These are phyloP conservation scores for Plectropomus leopardus DNA, from an alignment of 2,113 vertebrate species.

Conservation along the genomic window DNA sequence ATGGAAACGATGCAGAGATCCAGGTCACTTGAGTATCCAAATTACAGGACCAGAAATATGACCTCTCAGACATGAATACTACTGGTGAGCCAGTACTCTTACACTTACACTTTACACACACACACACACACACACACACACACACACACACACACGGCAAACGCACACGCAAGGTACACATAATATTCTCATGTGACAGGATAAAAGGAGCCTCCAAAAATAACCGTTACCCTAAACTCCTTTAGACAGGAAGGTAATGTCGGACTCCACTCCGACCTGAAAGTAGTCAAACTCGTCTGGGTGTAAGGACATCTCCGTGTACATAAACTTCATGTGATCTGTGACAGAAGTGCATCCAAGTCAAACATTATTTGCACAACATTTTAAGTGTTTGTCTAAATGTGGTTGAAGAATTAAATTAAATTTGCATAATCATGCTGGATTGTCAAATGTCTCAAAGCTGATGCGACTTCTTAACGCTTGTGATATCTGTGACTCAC, in stretches of 20 bases:
- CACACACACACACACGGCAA: background rate
- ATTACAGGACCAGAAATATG: slow-evolving; percentile 60
- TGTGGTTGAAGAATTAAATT: background rate
- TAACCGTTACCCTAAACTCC: slow-evolving; percentile 91
- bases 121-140: slow-evolving; percentile 20
- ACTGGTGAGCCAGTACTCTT: background rate
- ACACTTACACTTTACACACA: slow-evolving; percentile 7
- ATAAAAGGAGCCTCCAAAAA: slow-evolving; percentile 51
- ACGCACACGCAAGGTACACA: slow-evolving; percentile 2
- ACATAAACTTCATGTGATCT: slow-evolving; percentile 87
- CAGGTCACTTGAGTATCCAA: slow-evolving; percentile 21
- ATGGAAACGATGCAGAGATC: slow-evolving; percentile 49
- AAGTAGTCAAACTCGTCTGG: slow-evolving; percentile 94
- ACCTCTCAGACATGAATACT: slow-evolving; percentile 53
- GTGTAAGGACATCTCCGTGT: slow-evolving; percentile 89
- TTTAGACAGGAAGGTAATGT: slow-evolving; percentile 96
- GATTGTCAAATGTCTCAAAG: slow-evolving; percentile 1
- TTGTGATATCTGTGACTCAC: background rate
- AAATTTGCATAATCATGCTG: background rate
- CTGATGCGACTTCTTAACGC: background rate
- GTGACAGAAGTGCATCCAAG: slow-evolving; percentile 42
- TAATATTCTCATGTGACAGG: slow-evolving; percentile 61
- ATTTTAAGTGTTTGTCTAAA: background rate
- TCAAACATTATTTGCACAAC: background rate
- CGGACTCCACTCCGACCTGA: slow-evolving; percentile 89